Percentiles rank a stretch among this genome's conserved stretches.
phyloP scores from a whole-genome alignment of 2,113 vertebrate species.

The Myrmecobius fasciatus region DNA sequence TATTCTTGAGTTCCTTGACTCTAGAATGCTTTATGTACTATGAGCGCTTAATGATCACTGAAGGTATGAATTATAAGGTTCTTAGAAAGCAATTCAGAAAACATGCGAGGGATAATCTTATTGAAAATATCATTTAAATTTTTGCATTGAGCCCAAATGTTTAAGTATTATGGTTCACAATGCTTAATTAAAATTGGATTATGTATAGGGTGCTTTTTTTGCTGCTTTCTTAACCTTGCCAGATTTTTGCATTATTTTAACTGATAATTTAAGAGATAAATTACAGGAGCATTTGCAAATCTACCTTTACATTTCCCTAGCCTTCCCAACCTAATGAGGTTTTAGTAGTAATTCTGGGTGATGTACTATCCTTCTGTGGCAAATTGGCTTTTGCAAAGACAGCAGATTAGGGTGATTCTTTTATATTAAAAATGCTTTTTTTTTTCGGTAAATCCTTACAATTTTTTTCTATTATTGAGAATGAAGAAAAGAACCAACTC shows the following conservation, averaged over 20 bases:
- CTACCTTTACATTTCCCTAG: slow-evolving; percentile 44
- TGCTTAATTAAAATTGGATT: neutral
- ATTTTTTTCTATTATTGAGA: slow-evolving; percentile 32
- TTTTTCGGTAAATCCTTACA: slow-evolving; percentile 48
- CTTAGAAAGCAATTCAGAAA: neutral
- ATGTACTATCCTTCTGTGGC: slow-evolving; percentile 43
- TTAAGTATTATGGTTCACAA: neutral
- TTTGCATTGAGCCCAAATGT: neutral
- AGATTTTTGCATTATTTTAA: slow-evolving; percentile 31
- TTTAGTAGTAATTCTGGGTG: slow-evolving; percentile 56
- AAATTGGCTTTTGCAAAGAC: slow-evolving; percentile 51
- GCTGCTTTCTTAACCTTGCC: slow-evolving; percentile 44
- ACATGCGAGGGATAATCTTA: neutral
- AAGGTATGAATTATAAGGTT: neutral
- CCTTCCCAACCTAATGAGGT: slow-evolving; percentile 36
- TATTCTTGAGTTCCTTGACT: neutral
- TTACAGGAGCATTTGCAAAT: slow-evolving; percentile 38
- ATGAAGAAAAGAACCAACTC: neutral
- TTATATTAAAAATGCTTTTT: slow-evolving; percentile 28
- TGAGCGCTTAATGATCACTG: slow-evolving; percentile 32
- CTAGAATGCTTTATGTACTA: neutral
- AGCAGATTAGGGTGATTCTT: slow-evolving; percentile 56
- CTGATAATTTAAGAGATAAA: slow-evolving; percentile 54
- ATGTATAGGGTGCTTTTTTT: neutral
- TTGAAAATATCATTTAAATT: neutral